Base-by-base conservation (phyloP, 2,888 invertebrate species). In the Torymus auratus region DNA sequence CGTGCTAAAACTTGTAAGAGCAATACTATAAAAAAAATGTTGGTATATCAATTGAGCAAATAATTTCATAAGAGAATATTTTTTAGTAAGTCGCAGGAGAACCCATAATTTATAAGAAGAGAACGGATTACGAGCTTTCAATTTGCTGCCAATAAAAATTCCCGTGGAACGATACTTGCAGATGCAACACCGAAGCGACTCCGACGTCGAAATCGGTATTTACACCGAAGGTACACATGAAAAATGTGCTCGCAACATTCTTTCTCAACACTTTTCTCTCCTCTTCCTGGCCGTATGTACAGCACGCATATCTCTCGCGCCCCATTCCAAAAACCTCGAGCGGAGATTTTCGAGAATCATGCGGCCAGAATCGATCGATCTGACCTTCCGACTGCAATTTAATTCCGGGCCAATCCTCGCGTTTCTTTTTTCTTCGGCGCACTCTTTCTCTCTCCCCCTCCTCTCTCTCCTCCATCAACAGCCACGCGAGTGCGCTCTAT, bases 301-400 rank as follows among this genome's bases (percentile, higher is more conserved):
- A 20, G 20, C 20, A 28, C 28, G 28, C 28, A 28, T 28, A 28
- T 4, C 67, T 75, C 28, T 55, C 20, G 15, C 15, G 28, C 28
- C 28, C 28, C 28, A 2, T 28, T 12, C 56, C 70, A 58, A 78
- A 71, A 78, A 71, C 65, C 78, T 55, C 28, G 41, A 41, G n/a
- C 20, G 15, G 62, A 60, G 20, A 68, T 55, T 17, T 52, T 14
- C 14, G 15, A 1, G 11, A 50, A 53, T 0, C 64, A 13, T 23
- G 23, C 17, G 14, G 12, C n/a, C 55, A 71, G 50, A 58, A 74
- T 67, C 77, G 77, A 69, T 81, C 73, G 82, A 81, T 80, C 64
- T 72, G 74, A 71, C 82, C 82, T 77, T 82, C 73, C 77, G 55
- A 81, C 72, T 79, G 83, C 75, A 83, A 83, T 83, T 81, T 82